These are phyloP conservation scores for Ceyx erithaca DNA, from an alignment of 2,797 vertebrate species.

Conservation along the genomic window DNA sequence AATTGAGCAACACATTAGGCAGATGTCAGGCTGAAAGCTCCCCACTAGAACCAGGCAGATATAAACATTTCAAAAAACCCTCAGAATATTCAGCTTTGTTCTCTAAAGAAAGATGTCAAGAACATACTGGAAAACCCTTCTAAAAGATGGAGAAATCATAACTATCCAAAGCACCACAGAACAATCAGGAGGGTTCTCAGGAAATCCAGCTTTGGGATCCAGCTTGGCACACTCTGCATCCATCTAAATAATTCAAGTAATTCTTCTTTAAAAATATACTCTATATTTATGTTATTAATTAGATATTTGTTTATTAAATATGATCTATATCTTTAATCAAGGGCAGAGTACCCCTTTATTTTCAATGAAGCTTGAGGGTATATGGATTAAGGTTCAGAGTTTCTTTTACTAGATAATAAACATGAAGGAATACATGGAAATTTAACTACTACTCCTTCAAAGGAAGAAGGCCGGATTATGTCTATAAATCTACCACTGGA, in stretches of 20 bases:
- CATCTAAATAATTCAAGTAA: neutral
- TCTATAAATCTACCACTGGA: neutral
- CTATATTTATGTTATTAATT: too few relatives aligned
- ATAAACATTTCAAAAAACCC: too few relatives aligned
- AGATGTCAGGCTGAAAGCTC: neutral
- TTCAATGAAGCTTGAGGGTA: neutral
- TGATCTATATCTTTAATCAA: neutral
- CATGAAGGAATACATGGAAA: neutral
- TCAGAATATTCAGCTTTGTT: too few relatives aligned
- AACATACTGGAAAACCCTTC: neutral
- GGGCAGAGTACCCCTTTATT: neutral
- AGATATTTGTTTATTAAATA: too few relatives aligned
- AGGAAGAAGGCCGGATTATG: neutral
- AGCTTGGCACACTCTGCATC: neutral
- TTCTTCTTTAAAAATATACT: neutral
- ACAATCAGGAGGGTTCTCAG: neutral
- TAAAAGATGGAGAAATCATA: neutral
- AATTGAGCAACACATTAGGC: slow-evolving; percentile 19
- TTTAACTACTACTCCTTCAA: neutral
- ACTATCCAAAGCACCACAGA: neutral
- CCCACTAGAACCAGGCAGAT: neutral
- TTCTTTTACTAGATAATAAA: neutral
- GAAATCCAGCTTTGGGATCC: neutral
- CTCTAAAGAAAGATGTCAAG: neutral
- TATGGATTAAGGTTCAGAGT: neutral